These are phyloP conservation scores for Aplodontia rufa DNA, from an alignment of 2,113 vertebrate genomes.

Conservation along the genomic window DNA sequence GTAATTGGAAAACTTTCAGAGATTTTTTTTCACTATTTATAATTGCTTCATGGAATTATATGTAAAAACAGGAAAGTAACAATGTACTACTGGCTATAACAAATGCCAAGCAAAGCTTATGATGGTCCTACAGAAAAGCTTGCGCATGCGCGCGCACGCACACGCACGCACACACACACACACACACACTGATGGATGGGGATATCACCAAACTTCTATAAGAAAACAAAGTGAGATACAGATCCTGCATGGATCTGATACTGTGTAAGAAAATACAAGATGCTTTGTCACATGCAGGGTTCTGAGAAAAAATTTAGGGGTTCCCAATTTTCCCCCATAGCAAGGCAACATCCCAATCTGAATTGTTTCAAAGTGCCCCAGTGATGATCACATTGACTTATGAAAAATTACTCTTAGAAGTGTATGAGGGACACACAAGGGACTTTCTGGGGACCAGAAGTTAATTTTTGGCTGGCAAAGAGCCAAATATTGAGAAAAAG, in stretches of 20 bases:
- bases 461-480: constrained; percentile 2
- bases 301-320: background rate
- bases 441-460: background rate
- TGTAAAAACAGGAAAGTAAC: background rate
- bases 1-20: constrained; percentile 37
- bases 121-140: background rate
- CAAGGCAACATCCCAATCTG: background rate
- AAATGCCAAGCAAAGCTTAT: background rate
- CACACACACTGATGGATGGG: background rate
- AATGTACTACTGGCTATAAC: background rate
- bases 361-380: background rate
- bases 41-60: constrained; percentile 15
- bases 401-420: constrained; percentile 31
- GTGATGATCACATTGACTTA: background rate
- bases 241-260: background rate
- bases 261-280: background rate
- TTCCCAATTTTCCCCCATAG: background rate
- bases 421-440: constrained; percentile 54
- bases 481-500: constrained; percentile 22
- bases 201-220: background rate
- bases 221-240: background rate
- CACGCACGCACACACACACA: background rate
- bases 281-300: background rate
- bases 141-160: background rate
- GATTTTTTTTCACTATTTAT: constrained; percentile 39